Percentiles rank a stretch among this genome's conserved stretches.
phyloP scores from a whole-genome alignment of 30 jellyfish, hydroid and myxozoan genomes.

The Turritopsis dohrnii region DNA sequence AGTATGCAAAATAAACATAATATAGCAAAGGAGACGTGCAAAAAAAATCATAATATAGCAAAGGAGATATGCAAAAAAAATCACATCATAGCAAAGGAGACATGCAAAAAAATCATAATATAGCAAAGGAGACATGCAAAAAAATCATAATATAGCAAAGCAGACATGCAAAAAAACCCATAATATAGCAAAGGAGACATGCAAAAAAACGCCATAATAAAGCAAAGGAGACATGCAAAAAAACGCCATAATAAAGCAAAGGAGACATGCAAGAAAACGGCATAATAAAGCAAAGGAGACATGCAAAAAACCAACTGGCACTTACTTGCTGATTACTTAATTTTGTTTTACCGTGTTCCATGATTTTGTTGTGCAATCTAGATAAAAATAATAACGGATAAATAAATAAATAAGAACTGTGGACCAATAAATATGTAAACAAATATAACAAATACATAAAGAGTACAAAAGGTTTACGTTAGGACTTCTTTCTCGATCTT shows the following conservation, averaged over 20 bases:
- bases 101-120: neutral
- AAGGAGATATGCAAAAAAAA: neutral
- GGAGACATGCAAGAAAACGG: neutral
- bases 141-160: neutral
- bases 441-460: neutral
- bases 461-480: conserved; percentile 31
- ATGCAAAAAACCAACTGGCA: neutral
- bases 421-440: neutral
- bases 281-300: neutral
- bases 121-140: neutral
- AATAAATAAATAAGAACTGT: neutral
- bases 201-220: too few species aligned
- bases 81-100: neutral
- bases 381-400: neutral
- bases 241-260: neutral
- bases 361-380: conserved; percentile 83
- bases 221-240: neutral
- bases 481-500: conserved; percentile 80
- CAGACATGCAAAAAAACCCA: neutral
- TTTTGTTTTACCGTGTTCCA: conserved; percentile 87
- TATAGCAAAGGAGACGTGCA: neutral
- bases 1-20: neutral
- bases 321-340: conserved; percentile 76
- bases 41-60: neutral
- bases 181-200: neutral